Conservation (phyloP, 2,797 vertebrate genomes). For the Anolis apletophallus region DNA sequence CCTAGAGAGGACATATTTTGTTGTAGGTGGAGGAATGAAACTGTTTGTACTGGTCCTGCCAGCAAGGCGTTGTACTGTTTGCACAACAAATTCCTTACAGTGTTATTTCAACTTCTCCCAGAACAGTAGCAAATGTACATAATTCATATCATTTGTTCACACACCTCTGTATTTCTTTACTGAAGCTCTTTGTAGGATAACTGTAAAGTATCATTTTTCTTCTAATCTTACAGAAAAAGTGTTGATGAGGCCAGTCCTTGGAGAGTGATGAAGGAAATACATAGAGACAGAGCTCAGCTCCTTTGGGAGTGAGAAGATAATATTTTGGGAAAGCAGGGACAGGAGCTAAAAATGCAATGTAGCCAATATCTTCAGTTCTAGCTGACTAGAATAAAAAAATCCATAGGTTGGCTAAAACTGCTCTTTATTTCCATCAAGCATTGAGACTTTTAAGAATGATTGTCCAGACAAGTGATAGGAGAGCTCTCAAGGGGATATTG, state of each 20-base stretch:
- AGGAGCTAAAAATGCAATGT: not conserved
- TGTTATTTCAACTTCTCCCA: constrained; percentile 38
- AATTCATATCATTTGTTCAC: constrained; percentile 44
- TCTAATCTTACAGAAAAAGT: not conserved
- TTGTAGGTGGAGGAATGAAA: too few relatives aligned
- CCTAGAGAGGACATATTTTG: too few relatives aligned
- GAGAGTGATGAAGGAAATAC: not conserved
- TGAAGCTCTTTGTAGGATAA: not conserved
- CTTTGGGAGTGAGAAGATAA: not conserved
- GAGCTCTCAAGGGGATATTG: not conserved
- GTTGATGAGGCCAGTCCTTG: not conserved
- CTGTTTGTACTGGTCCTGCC: too few relatives aligned
- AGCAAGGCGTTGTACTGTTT: not conserved
- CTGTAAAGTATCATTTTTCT: not conserved
- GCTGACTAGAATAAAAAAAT: constrained; percentile 1
- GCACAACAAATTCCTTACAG: constrained; percentile 18
- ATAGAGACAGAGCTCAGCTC: not conserved
- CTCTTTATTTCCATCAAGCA: not conserved
- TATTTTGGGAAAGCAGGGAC: not conserved
- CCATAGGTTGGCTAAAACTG: not conserved
- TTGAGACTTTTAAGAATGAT: not conserved
- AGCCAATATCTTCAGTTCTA: not conserved
- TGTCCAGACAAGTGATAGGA: not conserved
- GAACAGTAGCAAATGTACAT: constrained; percentile 39
- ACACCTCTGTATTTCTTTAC: constrained; percentile 24